These are phyloP conservation scores for Propithecus perrieri DNA, from an alignment of 2,797 vertebrate genomes.

Conservation along the genomic window DNA sequence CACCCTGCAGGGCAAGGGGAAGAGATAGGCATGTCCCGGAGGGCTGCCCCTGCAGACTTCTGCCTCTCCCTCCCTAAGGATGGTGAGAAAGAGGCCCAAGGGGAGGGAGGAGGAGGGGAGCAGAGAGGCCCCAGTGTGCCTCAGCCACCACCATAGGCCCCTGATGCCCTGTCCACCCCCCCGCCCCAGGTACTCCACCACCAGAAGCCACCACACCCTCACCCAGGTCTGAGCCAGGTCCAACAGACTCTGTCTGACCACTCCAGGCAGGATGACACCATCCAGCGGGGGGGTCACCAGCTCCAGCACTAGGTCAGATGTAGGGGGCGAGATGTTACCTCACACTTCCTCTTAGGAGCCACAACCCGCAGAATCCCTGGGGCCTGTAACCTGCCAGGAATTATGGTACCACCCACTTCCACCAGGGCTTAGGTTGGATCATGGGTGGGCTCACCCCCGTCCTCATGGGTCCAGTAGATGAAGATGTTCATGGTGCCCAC, in stretches of 20 bases:
- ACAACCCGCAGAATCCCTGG: neutral
- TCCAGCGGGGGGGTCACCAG: constrained; percentile 92
- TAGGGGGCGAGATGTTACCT: neutral
- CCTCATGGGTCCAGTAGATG: constrained; percentile 91
- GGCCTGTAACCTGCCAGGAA: neutral
- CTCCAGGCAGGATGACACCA: constrained; percentile 93
- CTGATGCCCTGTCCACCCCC: neutral
- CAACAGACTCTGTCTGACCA: constrained; percentile 92
- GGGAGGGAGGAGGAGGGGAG: neutral
- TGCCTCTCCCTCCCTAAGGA: neutral
- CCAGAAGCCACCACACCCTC: neutral
- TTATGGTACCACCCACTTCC: neutral
- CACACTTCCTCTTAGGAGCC: neutral
- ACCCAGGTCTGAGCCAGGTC: constrained; percentile 92
- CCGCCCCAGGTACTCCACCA: no score
- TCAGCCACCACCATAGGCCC: neutral
- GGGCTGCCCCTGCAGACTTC: no score
- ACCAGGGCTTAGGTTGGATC: neutral
- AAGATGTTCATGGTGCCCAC: constrained; percentile 98
- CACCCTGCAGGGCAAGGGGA: constrained; percentile 80
- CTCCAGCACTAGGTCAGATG: constrained; percentile 86
- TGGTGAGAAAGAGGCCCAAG: neutral
- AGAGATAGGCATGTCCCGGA: neutral
- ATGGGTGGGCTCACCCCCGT: constrained; percentile 86
- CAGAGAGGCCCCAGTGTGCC: neutral